Evolutionary conservation across 2,888 invertebrate genomes (phyloP).

Genomic region (Graphium colonna): DNA sequence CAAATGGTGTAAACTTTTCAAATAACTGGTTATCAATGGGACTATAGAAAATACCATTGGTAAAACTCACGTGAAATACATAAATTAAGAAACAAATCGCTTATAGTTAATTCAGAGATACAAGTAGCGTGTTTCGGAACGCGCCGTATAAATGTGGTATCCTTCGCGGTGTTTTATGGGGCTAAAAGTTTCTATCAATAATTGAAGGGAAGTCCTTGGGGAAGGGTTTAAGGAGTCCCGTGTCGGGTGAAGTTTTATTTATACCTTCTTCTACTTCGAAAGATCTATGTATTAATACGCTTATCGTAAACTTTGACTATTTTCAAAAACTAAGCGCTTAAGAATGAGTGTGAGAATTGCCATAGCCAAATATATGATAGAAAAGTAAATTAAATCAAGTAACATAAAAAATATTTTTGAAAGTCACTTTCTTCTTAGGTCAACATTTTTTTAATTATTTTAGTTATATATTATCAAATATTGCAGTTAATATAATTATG

Average conservation of each 20-base stretch:
- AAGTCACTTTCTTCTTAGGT: too few species aligned
- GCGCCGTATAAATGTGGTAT: constrained; percentile 60
- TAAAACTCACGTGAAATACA: neutral
- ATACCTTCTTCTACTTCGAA: neutral
- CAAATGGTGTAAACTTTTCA: neutral
- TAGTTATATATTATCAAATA: too few species aligned
- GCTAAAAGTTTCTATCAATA: constrained; percentile 77
- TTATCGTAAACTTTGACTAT: too few species aligned
- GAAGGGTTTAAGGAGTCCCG: constrained; percentile 53
- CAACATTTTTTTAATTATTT: too few species aligned
- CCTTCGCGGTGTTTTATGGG: constrained; percentile 71
- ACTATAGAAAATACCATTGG: neutral
- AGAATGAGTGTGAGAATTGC: too few species aligned
- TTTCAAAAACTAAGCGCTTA: too few species aligned
- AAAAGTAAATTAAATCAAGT: too few species aligned
- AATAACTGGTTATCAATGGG: neutral
- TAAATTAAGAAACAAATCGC: constrained; percentile 12
- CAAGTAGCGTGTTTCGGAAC: constrained; percentile 48
- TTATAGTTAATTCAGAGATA: constrained; percentile 7
- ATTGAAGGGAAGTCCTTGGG: constrained; percentile 68
- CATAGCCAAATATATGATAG: too few species aligned
- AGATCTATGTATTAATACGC: too few species aligned
- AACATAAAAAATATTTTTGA: too few species aligned
- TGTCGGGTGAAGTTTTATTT: constrained; percentile 28
- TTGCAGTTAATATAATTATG: too few species aligned